Conservation (phyloP, 2,113 vertebrate genomes). For the Python bivittatus region DNA sequence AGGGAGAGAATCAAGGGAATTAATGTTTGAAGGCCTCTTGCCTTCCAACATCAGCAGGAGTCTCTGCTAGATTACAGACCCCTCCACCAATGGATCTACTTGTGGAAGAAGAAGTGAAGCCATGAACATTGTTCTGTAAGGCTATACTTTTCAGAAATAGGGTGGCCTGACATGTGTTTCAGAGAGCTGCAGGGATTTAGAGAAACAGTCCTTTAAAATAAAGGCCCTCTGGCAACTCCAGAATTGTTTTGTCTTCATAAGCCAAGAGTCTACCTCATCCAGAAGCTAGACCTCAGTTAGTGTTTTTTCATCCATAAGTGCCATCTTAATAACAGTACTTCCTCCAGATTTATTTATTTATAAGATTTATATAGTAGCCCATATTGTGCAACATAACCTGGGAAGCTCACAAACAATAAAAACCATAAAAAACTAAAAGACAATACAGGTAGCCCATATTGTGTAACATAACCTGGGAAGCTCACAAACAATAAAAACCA, state of each 20-base stretch:
- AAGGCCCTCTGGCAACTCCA: constrained; percentile 64
- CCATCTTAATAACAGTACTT: constrained; percentile 47
- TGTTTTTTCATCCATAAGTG: constrained; percentile 60
- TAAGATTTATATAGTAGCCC: neutral
- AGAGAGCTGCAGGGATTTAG: neutral
- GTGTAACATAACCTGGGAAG: too few relatives aligned
- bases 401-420: neutral
- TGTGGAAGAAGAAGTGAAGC: neutral
- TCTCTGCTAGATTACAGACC: neutral
- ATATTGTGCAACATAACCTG: neutral
- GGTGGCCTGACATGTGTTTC: neutral
- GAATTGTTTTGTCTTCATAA: constrained; percentile 63
- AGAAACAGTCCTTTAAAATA: constrained; percentile 37
- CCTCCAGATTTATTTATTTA: too few relatives aligned
- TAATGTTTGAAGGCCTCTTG: neutral
- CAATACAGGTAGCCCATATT: too few relatives aligned
- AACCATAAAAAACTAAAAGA: neutral
- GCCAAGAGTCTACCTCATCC: constrained; percentile 60
- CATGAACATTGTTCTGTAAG: constrained; percentile 37
- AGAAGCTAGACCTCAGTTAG: constrained; percentile 48
- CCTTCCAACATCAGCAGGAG: neutral
- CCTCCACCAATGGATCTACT: neutral
- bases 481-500: too few relatives aligned
- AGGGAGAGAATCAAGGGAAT: neutral
- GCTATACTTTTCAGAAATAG: neutral